A percentile compares a stretch with the other conserved stretches of the same genome.
phyloP scores from a whole-genome alignment of 2,113 vertebrate genomes.

The Notothenia coriiceps region DNA sequence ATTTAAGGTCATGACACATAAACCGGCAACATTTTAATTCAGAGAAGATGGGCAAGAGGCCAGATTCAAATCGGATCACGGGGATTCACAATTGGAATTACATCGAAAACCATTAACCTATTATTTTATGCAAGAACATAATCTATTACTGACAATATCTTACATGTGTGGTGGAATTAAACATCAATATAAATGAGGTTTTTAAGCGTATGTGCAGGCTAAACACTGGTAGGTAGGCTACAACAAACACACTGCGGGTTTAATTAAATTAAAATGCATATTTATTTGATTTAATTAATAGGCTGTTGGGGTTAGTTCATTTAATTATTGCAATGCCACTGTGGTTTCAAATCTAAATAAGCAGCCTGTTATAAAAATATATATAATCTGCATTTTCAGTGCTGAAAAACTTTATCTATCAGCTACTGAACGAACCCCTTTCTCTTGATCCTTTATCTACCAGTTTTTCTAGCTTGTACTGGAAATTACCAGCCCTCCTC shows the following conservation, averaged over 20 bases:
- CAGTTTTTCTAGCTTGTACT: slow-evolving; percentile 61
- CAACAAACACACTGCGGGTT: slow-evolving; percentile 10
- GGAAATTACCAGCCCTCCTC: slow-evolving; percentile 68
- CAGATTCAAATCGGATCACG: slow-evolving; percentile 15
- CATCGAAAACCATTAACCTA: slow-evolving; percentile 27
- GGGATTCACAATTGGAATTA: slow-evolving; percentile 6
- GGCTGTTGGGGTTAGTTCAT: slow-evolving; percentile 15
- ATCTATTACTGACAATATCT: slow-evolving; percentile 5
- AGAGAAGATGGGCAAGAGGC: slow-evolving; percentile 26
- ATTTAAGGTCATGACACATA: slow-evolving; percentile 19
- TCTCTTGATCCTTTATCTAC: slow-evolving; percentile 56
- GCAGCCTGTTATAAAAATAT: background rate
- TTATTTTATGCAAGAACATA: slow-evolving; percentile 6
- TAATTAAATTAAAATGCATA: slow-evolving; percentile 38
- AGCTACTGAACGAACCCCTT: slow-evolving; percentile 9
- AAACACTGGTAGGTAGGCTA: too few species aligned
- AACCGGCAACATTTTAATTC: slow-evolving; percentile 34
- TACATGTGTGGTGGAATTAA: background rate
- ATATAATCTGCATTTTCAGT: slow-evolving; percentile 9
- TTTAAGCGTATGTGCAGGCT: background rate
- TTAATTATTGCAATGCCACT: slow-evolving; percentile 25
- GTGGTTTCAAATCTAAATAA: slow-evolving; percentile 30
- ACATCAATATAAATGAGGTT: background rate
- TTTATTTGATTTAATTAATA: slow-evolving; percentile 44
- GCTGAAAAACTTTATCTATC: slow-evolving; percentile 46